These are phyloP conservation scores for Benthosema pterotum DNA, from an alignment of 2,797 vertebrate genomes.

Conservation along the genomic window DNA sequence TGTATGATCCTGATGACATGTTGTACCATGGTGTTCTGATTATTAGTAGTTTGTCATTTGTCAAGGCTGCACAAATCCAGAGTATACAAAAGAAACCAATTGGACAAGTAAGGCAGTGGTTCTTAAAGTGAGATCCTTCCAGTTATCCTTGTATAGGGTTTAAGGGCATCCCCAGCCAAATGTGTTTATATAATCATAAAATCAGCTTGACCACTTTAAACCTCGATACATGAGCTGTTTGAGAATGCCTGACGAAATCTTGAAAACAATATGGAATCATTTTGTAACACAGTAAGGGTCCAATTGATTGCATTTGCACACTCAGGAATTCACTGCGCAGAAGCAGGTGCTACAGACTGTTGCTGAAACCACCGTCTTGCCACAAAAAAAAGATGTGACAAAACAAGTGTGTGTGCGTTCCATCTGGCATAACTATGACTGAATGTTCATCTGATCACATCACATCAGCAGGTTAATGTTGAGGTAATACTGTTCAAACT, in stretches of 20 bases:
- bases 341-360: conserved; percentile 65
- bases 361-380: conserved; percentile 62
- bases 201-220: too few relatives aligned
- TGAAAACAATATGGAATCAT: too few relatives aligned
- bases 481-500: conserved; percentile 76
- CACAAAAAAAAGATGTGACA: conserved; percentile 68
- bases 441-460: conserved; percentile 59
- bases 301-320: too few relatives aligned
- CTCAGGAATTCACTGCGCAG: conserved; percentile 20
- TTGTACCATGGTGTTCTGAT: conserved; percentile 28
- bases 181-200: too few relatives aligned
- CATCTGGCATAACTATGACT: conserved; percentile 64
- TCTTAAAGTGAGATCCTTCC: too few relatives aligned
- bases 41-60: conserved; percentile 28
- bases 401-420: conserved; percentile 65
- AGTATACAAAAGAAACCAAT: too few relatives aligned
- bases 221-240: too few relatives aligned
- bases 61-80: conserved; percentile 48
- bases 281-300: too few relatives aligned
- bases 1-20: conserved; percentile 45
- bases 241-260: too few relatives aligned
- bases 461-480: conserved; percentile 76
- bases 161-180: too few relatives aligned
- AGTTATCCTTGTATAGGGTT: too few relatives aligned
- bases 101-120: too few relatives aligned